Base-by-base conservation (phyloP, 2,888 invertebrate species). In the Scelioninae gen. 2 region DNA sequence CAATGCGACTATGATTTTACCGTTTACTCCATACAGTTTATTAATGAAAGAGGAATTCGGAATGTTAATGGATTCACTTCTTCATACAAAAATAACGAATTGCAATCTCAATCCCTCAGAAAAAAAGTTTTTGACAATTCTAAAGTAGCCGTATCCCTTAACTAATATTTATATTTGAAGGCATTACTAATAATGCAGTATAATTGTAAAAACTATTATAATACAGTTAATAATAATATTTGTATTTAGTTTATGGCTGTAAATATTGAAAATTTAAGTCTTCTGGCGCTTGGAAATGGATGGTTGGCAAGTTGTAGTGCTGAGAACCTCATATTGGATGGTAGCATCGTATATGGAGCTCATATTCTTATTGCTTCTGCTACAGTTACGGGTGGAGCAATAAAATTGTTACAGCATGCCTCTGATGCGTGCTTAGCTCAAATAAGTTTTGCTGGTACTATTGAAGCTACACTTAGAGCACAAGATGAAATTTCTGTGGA, bases 401-500 rank as follows among this genome's bases (percentile, higher is more conserved):
- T 91, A 69, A 90, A 89, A 81, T 78, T 92, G n/a, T 81, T 91
- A 41, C 85, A 89, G 41, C 89, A 89, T 78, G 87, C 89, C 0
- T 88, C 88, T 3, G 89, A 91, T n/a, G 91, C 91, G 5, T 91
- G 91, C 78, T 86, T 94, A 45, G 92, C 90, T 0, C 93, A 94
- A 82, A 88, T 93, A 1, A 90, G 91, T 48, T 93, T 94, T 79
- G 92, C 92, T 53, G 89, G 94, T 35, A 88, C 92, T 0, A 86
- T 94, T 71, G 94, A 95, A 84, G 93, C 93, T 0, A 92, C 92
- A 0, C 88, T 95, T 7, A 91, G 92, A 77, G 94, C 94, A 4
- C 93, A 93, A 80, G 94, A 93, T 2, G 93, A 94, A n/a, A 86
- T 94, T n/a, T 93, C 93, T 77, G 92, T 95, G 39, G 94, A 95